Conservation (phyloP, 2,113 vertebrate species). For the Paracanthobrama guichenoti region DNA sequence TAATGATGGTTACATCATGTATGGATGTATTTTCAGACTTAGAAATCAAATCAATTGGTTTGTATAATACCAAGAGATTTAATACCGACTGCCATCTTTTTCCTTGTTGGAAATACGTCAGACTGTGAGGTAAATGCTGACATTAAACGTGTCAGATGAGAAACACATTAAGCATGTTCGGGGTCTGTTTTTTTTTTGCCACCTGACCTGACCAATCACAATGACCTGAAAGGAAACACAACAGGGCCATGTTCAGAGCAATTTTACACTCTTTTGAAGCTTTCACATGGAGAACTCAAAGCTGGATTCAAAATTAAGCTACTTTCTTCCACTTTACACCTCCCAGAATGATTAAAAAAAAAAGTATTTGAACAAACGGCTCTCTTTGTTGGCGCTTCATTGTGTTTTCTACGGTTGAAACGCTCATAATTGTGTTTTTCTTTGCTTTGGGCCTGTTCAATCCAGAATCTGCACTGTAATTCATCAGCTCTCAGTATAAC, state of each 20-base stretch:
- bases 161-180: too few species aligned
- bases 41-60: neutral
- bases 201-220: neutral
- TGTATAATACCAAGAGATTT: neutral
- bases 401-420: neutral
- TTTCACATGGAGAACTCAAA: neutral
- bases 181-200: too few species aligned
- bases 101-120: neutral
- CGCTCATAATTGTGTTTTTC: neutral
- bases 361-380: neutral
- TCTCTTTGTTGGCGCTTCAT: neutral
- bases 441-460: neutral
- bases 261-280: neutral
- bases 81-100: too few species aligned
- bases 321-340: neutral
- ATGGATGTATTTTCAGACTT: neutral
- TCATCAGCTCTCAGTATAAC: conserved; percentile 9
- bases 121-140: neutral
- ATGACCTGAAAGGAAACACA: neutral
- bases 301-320: neutral
- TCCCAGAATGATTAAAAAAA: neutral
- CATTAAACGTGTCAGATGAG: too few species aligned
- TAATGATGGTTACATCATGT: neutral
- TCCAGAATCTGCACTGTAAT: conserved; percentile 6
- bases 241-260: neutral